Base-by-base conservation (phyloP, 2,797 vertebrate species). In the Micromesistius poutassou region DNA sequence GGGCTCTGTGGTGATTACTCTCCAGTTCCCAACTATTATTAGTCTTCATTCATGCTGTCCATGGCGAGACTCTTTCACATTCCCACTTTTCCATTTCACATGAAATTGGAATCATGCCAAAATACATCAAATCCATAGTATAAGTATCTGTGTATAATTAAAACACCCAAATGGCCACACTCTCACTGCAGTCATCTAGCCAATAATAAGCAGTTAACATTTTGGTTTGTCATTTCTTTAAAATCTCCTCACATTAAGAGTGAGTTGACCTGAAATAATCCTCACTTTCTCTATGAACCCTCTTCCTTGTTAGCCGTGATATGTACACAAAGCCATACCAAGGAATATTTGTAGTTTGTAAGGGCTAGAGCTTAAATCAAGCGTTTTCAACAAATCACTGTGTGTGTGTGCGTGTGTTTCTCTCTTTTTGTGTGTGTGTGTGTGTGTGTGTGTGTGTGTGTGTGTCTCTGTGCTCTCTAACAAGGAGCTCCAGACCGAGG, bases 121-220 rank as follows among this genome's bases (percentile, higher is more conserved):
- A 50, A 50, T 0, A 5, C 46, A 19, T 5, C 6, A 55, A 78
- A 80, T 76, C n/a, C 79, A 80, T 84, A 80, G 77, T 89, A 42
- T 79, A 77, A 82, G 79, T 70, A 79, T 77, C 81, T 84, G 86
- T 86, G 87, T 87, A 78, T 80, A 79, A 84, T 83, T 83, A 85
- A 82, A 87, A 76, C 66, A 50, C 71, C 71, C 50, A 55, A 79
- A 80, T 42, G 72, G 22, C 22, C 30, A 76, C 3, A 38, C 55
- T 81, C 72, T 30, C 40, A 36, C 72, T n/a, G 76, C 72, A 80
- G 46, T 71, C 74, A 75, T 50, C 40, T 42, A 42, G 40, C 40
- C 40, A 42, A 42, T 16, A 42, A 42, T 42, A 12, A 42, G 40
- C 40, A 16, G 40, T 42, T 38, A 38, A 5, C 5, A 7, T 3